Percentiles rank a stretch among this genome's conserved stretches.
Evolutionary conservation across 2,797 vertebrate species (phyloP).

Genomic region (Dromococcyx pavoninus): DNA sequence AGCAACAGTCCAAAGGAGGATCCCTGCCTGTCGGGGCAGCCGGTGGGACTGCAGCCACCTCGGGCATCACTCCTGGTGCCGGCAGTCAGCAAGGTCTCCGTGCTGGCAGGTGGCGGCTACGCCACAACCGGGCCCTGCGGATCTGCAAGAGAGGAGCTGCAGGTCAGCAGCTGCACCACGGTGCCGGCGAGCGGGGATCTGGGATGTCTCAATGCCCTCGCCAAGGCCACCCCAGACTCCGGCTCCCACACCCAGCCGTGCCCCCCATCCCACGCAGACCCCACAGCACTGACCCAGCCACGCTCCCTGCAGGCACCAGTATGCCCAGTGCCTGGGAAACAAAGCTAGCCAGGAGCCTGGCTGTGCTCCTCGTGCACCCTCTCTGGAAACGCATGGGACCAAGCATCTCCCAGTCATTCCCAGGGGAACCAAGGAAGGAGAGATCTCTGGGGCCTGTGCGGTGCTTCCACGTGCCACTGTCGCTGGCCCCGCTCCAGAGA

Average conservation of each 20-base stretch:
- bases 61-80: not conserved
- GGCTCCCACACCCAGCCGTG: not conserved
- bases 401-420: not conserved
- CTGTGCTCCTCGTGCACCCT: fast-evolving
- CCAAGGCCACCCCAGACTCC: not conserved
- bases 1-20: not conserved
- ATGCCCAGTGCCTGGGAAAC: not conserved
- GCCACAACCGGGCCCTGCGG: not conserved
- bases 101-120: not conserved
- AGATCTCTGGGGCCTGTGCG: fast-evolving
- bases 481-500: not conserved
- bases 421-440: too few relatives aligned
- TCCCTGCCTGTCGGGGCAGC: not conserved
- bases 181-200: fast-evolving
- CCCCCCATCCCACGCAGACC: fast-evolving
- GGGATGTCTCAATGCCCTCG: fast-evolving
- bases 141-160: not conserved
- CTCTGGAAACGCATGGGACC: fast-evolving
- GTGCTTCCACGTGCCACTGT: not conserved
- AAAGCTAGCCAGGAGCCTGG: not conserved
- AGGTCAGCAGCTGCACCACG: not conserved
- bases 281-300: not conserved
- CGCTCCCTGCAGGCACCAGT: not conserved
- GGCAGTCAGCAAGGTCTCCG: not conserved
- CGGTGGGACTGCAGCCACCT: not conserved